A percentile compares a stretch with the other conserved stretches of the same genome.
phyloP scores from a whole-genome alignment of 92 coral and sea anemone species.

The Actinostola sp. region DNA sequence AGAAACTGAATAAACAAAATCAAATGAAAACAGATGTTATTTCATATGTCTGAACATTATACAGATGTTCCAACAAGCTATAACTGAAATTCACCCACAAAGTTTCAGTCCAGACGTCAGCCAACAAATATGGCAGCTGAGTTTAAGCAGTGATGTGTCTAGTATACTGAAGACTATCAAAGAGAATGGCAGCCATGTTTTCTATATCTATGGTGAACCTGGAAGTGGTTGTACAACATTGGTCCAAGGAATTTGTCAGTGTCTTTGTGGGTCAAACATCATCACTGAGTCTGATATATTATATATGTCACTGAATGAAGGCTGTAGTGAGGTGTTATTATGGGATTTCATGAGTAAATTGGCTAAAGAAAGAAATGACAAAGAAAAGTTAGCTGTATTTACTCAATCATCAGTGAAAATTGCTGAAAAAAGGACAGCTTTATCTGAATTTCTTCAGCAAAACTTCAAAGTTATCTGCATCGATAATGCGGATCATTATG shows the following conservation, averaged over 20 bases:
- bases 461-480: constrained; percentile 73
- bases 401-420: constrained; percentile 49
- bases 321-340: constrained; percentile 55
- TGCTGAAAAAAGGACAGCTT: constrained; percentile 44
- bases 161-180: constrained; percentile 7
- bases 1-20: too few relatives aligned
- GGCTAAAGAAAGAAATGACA: constrained; percentile 67
- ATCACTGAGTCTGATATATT: constrained; percentile 49
- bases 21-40: too few relatives aligned
- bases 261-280: constrained; percentile 24
- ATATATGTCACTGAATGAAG: constrained; percentile 47
- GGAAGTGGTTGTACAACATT: constrained; percentile 89
- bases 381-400: constrained; percentile 56
- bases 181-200: background rate
- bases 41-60: background rate
- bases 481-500: constrained; percentile 62
- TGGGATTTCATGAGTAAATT: constrained; percentile 71
- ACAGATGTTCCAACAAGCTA: constrained; percentile 13
- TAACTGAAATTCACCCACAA: background rate
- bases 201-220: constrained; percentile 64
- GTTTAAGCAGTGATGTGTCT: background rate
- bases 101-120: background rate
- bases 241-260: constrained; percentile 56
- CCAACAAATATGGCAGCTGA: constrained; percentile 1
- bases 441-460: constrained; percentile 20